Evolutionary conservation across 37 sponge, comb jelly and placozoan species (phyloP).

Genomic region (Beroe forskalii): DNA sequence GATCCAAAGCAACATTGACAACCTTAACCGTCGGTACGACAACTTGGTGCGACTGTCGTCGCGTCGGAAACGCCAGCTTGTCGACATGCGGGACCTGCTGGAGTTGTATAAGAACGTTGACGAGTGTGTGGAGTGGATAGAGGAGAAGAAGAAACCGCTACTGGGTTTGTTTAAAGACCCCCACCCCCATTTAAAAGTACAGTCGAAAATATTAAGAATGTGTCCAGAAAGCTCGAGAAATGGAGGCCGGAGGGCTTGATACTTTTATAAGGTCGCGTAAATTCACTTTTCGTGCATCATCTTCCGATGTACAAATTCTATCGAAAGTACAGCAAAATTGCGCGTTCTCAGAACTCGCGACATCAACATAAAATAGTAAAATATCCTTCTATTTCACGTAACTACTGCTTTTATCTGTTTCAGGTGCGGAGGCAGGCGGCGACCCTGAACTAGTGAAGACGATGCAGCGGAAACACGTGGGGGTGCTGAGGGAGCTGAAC

Average conservation of each 20-base stretch:
- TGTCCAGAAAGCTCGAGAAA: no score
- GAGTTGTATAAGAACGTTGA: constrained; percentile 29
- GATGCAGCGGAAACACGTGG: constrained; percentile 62
- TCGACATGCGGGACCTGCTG: constrained; percentile 29
- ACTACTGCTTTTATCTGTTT: not conserved
- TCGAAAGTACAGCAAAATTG: no score
- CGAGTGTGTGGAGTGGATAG: constrained; percentile 62
- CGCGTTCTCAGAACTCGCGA: no score
- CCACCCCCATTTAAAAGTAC: no score
- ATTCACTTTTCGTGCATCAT: no score
- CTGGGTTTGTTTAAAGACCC: not conserved
- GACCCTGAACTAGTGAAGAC: constrained; percentile 37
- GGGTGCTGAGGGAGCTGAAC: constrained; percentile 34
- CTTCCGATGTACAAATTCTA: no score
- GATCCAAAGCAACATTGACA: constrained; percentile 44
- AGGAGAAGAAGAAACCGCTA: constrained; percentile 64
- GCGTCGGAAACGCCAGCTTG: not conserved
- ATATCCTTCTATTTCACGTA: no score
- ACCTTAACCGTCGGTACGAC: constrained; percentile 39
- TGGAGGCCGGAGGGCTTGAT: no score
- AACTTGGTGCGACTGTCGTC: constrained; percentile 14
- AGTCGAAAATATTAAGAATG: no score
- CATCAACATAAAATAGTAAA: no score
- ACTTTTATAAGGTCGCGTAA: no score
- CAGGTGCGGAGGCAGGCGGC: constrained; percentile 26